Base-by-base conservation (phyloP, 1,140 invertebrate species). In the Brevipalpus yothersi region DNA sequence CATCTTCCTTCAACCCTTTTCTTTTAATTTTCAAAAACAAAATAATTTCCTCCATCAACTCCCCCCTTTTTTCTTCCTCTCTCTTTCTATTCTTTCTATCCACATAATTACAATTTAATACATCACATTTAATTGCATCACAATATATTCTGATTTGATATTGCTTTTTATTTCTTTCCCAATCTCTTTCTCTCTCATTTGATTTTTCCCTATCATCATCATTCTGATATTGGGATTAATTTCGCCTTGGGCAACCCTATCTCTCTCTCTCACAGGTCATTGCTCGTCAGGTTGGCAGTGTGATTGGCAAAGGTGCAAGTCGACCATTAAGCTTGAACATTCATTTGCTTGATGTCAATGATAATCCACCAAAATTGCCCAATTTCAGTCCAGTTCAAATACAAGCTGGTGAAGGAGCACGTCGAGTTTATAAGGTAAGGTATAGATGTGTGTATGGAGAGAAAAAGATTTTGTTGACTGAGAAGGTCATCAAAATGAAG, bases 271-370 rank as follows among this genome's bases (percentile, higher is more conserved):
- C 65, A 42, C 41, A 65, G 62, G 69, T 76, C 12, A 84, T 89
- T 2, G 86, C 84, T 3, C 72, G 86, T 15, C 85, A 89, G 71
- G 79, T 79, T 58, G 61, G 59, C 5, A 61, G 41, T 41, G n/a
- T 49, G 7, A 79, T 75, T 15, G 82, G 82, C 1, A 77, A 78
- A 43, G 84, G 82, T 0, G 84, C 83, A 8, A 86, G 83, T 62
- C 77, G 83, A 13, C 86, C 86, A 0, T 70, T 83, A 5, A 83
- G 83, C 0, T 72, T 90, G 17, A 78, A 80, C 1, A 84, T 90
- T 0, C 77, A 79, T 41, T 69, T 89, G 23, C 77, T 82, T 53
- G 85, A 89, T 68, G 78, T 86, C 8, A 90, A 89, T 66, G 86
- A 89, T 65, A 89, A 89, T 70, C 77, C 82, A 0, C 85, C 85